Conservation (phyloP, 2,888 invertebrate genomes). For the Nematopogon swammerdamellus region DNA sequence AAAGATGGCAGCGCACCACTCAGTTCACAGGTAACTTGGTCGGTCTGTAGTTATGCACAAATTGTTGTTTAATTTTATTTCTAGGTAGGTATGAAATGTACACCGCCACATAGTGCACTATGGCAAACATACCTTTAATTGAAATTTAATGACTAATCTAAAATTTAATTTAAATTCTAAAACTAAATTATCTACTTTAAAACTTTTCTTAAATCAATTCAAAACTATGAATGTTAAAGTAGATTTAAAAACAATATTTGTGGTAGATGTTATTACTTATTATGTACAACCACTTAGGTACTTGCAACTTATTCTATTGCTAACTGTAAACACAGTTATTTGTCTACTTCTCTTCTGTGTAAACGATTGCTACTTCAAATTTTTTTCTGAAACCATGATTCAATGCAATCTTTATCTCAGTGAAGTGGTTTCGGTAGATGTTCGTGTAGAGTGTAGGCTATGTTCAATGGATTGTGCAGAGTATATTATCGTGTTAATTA, state of each 20-base stretch:
- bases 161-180: background rate
- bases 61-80: too few relatives aligned
- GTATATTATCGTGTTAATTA: conserved; percentile 24
- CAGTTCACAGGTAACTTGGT: too few relatives aligned
- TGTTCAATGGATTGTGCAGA: conserved; percentile 4
- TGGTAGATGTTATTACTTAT: background rate
- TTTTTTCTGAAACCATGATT: conserved; percentile 40
- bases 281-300: background rate
- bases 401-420: conserved; percentile 54
- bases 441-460: background rate
- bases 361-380: conserved; percentile 5
- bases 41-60: too few relatives aligned
- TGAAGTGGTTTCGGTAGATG: conserved; percentile 23
- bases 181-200: too few relatives aligned
- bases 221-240: background rate
- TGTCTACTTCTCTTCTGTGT: conserved; percentile 4
- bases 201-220: background rate
- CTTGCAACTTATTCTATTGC: background rate
- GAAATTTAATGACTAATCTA: too few relatives aligned
- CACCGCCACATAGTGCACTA: too few relatives aligned
- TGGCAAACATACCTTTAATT: too few relatives aligned
- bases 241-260: background rate
- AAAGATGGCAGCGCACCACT: too few relatives aligned
- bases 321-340: background rate
- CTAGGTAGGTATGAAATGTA: too few relatives aligned